A percentile compares a stretch with the other conserved stretches of the same genome.
Conservation (phyloP, 2,113 vertebrate species). For the Ictalurus punctatus region DNA sequence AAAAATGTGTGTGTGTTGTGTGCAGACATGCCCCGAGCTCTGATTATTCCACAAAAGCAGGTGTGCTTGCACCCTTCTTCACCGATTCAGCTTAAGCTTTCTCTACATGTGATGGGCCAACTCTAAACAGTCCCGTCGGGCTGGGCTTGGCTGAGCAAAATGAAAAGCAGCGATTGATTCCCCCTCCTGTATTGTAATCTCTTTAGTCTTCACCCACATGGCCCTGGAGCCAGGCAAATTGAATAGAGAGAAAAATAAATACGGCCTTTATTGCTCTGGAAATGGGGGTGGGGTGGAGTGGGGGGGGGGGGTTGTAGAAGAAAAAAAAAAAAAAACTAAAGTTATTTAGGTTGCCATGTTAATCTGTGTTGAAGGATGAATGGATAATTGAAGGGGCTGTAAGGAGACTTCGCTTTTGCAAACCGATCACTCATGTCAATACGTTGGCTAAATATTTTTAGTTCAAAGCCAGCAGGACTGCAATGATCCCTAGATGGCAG, state of each 20-base stretch:
- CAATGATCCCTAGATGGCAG: slow-evolving; percentile 10
- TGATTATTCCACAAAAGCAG: slow-evolving; percentile 46
- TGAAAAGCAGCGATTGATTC: slow-evolving; percentile 69
- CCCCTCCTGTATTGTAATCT: slow-evolving; percentile 68
- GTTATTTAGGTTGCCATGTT: slow-evolving; percentile 59
- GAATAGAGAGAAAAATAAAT: slow-evolving; percentile 67
- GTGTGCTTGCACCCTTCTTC: slow-evolving; percentile 50
- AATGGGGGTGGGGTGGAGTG: slow-evolving; percentile 44
- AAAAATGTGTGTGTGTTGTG: neutral
- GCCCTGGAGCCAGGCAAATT: slow-evolving; percentile 60
- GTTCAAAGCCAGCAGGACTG: neutral
- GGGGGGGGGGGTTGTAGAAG: neutral
- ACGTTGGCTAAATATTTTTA: slow-evolving; percentile 37
- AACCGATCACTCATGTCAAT: slow-evolving; percentile 51
- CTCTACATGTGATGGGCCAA: slow-evolving; percentile 50
- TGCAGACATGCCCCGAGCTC: slow-evolving; percentile 19
- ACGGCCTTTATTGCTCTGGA: slow-evolving; percentile 65
- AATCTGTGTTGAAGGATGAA: slow-evolving; percentile 58
- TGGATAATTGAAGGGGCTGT: slow-evolving; percentile 63
- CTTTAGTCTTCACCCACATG: slow-evolving; percentile 64
- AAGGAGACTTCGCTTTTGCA: slow-evolving; percentile 5
- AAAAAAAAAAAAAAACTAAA: neutral
- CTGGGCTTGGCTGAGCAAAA: slow-evolving; percentile 47
- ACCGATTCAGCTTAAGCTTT: slow-evolving; percentile 42
- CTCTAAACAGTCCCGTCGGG: slow-evolving; percentile 56